Evolutionary conservation across 2,797 vertebrate species (phyloP), one percentile per base, ranked within the genome.

Genomic region (Cirrhinus molitorella): DNA sequence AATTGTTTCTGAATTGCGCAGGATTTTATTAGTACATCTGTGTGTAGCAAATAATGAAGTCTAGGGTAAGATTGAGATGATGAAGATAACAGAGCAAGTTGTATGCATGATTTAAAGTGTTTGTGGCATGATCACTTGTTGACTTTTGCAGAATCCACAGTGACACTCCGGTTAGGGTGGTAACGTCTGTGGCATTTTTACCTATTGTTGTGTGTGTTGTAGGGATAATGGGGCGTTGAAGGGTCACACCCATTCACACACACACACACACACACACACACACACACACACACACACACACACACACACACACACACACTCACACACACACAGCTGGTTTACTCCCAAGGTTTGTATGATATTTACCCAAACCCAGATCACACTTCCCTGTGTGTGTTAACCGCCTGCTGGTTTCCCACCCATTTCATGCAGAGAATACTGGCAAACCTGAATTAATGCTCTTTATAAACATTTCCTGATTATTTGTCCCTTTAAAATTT

Each of bases 211-310:
- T 79, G 67, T 37, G 17, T 74, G 47, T 78, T 81, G 45, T 70
- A 49, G 34, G 57, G 73, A 81, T 75, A 57, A 80, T 9, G n/a
- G 65, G 47, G 49, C 63, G 51, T 86, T 53, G 14, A 43, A 75
- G 72, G 55, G 80, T 87, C 81, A 88, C 88, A 86, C 85, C 81
- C 81, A 45, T 78, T 45, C 61, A 63, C 85, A 61, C 53, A 80
- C 40, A 73, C 66, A 80, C 67, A 63, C 79, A 81, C 79, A 73
- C 68, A 81, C 53, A 74, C 70, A 83, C 73, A 83, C 63, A 78
- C 73, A 57, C 17, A 37, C n/a, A n/a, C n/a, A n/a, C n/a, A n/a
- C n/a, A n/a, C n/a, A n/a, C 81, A 88, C 88, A 86, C 85, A 78
- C 81, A 45, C 72, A 34, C 61, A 63, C 85, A 61, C 53, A 80